A percentile compares a stretch with the other conserved stretches of the same genome.
Conservation (phyloP, 2,113 vertebrate species). For the Hiodon tergisus region DNA sequence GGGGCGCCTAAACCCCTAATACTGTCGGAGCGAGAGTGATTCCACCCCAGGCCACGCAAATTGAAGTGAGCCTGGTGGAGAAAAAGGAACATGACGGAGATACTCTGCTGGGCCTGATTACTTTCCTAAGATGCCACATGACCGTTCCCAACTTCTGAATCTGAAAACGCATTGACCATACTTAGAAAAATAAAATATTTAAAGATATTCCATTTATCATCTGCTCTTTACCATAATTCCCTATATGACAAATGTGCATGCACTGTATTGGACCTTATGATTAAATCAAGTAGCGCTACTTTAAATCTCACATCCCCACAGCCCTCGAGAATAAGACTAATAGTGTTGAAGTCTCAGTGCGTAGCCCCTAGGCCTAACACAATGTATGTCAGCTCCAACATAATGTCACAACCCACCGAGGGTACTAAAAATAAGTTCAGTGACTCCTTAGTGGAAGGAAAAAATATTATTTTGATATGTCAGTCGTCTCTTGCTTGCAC, state of each 20-base stretch:
- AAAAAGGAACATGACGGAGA: too few species aligned
- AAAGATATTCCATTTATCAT: too few species aligned
- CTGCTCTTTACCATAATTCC: neutral
- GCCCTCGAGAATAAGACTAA: constrained; percentile 59
- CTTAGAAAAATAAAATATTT: too few species aligned
- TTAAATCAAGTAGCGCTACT: neutral
- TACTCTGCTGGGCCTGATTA: too few species aligned
- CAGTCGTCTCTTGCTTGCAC: constrained; percentile 31
- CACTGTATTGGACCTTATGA: neutral
- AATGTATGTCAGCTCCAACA: constrained; percentile 53
- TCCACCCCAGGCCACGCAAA: too few species aligned
- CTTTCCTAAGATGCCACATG: too few species aligned
- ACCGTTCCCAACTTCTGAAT: too few species aligned
- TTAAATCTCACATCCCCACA: constrained; percentile 17
- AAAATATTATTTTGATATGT: constrained; percentile 30
- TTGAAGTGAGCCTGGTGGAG: too few species aligned
- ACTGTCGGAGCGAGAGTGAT: too few species aligned
- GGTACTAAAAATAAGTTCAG: constrained; percentile 38
- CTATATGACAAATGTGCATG: neutral
- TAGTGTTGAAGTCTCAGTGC: constrained; percentile 58
- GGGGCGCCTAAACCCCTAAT: too few species aligned
- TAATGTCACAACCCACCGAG: constrained; percentile 51
- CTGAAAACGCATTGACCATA: too few species aligned
- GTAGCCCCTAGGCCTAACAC: constrained; percentile 54
- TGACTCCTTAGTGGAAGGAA: constrained; percentile 41